These are phyloP conservation scores for Tympanuchus pallidicinctus DNA, from an alignment of 2,113 vertebrate species.

Conservation along the genomic window DNA sequence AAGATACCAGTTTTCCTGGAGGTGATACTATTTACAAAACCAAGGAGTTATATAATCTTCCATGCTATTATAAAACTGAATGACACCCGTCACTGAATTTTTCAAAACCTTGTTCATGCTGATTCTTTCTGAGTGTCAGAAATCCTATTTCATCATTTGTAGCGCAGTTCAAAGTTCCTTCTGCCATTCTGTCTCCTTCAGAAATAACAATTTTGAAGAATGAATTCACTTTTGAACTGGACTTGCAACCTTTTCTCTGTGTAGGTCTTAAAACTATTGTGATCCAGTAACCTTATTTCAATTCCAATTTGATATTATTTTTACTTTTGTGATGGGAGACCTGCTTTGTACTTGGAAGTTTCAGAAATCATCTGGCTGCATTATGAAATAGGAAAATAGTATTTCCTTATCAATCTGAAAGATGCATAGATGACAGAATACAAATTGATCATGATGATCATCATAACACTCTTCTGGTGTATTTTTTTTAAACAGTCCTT, in stretches of 20 bases:
- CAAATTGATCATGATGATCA: not conserved
- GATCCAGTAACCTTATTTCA: not conserved
- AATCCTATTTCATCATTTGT: not conserved
- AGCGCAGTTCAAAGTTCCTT: not conserved
- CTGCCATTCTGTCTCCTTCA: not conserved
- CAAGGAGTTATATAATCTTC: not conserved
- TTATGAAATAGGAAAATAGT: not conserved
- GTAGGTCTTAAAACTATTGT: not conserved
- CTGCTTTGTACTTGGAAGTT: not conserved
- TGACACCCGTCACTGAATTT: not conserved
- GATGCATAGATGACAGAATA: not conserved
- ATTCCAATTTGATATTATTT: not conserved
- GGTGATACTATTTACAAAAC: not conserved
- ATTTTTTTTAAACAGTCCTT: not conserved
- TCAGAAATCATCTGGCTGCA: not conserved
- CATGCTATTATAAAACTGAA: not conserved
- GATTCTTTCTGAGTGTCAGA: not conserved
- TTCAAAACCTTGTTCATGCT: not conserved
- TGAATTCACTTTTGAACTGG: not conserved
- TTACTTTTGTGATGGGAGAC: not conserved
- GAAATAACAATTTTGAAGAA: not conserved
- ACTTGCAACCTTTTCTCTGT: not conserved
- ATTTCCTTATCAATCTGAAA: not conserved
- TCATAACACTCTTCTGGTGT: rapidly evolving
- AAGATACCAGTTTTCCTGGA: not conserved